Conservation (phyloP, 2,113 vertebrate genomes). For the Ceyx melanurus region DNA sequence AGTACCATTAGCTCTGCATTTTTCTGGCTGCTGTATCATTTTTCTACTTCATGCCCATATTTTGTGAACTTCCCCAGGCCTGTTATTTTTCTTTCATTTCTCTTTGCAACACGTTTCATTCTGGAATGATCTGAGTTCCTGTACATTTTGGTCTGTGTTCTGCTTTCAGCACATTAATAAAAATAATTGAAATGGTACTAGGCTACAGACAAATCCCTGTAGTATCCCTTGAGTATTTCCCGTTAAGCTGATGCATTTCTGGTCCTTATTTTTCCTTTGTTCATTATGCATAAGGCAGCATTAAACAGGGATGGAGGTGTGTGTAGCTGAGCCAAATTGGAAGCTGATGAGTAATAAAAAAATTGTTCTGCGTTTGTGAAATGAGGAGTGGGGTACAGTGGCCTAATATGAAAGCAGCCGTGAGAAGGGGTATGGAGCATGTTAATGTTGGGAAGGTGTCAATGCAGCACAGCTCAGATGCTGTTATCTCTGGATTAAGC, state of each 20-base stretch:
- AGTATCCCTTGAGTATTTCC: background rate
- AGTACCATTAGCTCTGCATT: background rate
- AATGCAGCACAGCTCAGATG: background rate
- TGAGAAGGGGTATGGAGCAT: background rate
- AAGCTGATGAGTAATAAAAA: constrained; percentile 27
- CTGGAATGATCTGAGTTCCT: background rate
- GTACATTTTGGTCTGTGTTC: background rate
- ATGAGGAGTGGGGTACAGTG: background rate
- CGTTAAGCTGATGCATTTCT: constrained; percentile 17
- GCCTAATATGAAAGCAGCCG: background rate
- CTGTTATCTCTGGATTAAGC: background rate
- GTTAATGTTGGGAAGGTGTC: background rate
- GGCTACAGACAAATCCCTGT: background rate
- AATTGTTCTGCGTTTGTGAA: background rate
- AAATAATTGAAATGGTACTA: constrained; percentile 1
- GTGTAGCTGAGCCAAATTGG: constrained; percentile 16
- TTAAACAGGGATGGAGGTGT: background rate
- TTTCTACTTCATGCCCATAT: background rate
- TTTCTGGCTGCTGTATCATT: background rate
- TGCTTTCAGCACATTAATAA: constrained; percentile 23
- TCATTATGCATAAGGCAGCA: background rate
- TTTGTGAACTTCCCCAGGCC: background rate
- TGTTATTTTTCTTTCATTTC: constrained; percentile 5
- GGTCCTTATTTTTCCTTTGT: constrained; percentile 32
- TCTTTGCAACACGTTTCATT: background rate